Base-by-base conservation (phyloP, 2,797 vertebrate genomes). In the Neomorphus geoffroyi region DNA sequence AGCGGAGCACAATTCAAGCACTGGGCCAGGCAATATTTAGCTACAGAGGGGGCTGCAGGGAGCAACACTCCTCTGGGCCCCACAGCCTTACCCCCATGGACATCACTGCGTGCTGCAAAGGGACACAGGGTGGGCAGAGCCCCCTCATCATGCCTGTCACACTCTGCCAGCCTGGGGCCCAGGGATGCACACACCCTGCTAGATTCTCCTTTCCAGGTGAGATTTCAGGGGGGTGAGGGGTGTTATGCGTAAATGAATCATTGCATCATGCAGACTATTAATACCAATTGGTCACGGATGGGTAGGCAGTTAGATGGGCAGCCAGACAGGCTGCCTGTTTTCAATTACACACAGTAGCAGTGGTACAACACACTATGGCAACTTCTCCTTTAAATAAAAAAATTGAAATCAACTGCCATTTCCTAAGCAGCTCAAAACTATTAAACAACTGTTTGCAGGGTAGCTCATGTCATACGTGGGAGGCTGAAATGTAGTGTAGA, bases 361-460 rank as follows among this genome's bases (percentile, higher is more conserved):
- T 3, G 79, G 54, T 62, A 57, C 32, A 10, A 39, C 85, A 86
- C 39, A 41, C 56, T 17, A 32, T 57, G 22, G 53, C 81, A 85
- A 62, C 73, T 74, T 60, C 82, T 85, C 70, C 66, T 53, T 86
- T 65, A 64, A 93, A 88, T 37, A 78, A 88, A 84, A 78, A 75
- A 92, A 70, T 41, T 69, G 86, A 94, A 95, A 93, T 94, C 84
- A 85, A 71, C 90, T 94, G 70, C 90, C 77, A 74, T 83, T 96
- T 92, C 92, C 96, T 88, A 83, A 94, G 86, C 85, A 92, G 92
- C 69, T 92, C 67, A 69, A 86, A 96, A 92, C 86, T 80, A 88
- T 66, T 72, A 92, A 96, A 94, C 91, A 94, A 95, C 83, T 92
- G 95, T 96, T 94, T 93, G 88, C 62, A 86, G 87, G 39, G 72